Evolutionary conservation across 1,140 invertebrate species (phyloP).

Genomic region (Penaeus japonicus): DNA sequence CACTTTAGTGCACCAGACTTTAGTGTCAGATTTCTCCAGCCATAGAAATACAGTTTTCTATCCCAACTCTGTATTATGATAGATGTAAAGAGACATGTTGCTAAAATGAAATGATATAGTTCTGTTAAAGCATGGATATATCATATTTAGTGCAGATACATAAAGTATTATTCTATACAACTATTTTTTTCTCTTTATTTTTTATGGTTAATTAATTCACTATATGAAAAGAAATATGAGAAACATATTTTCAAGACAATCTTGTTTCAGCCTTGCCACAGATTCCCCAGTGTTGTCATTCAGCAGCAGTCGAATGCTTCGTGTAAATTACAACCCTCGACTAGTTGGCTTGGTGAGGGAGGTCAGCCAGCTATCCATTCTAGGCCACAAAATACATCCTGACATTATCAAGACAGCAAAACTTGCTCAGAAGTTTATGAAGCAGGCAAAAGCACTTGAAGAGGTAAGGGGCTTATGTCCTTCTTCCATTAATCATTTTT

Average conservation of each 20-base stretch:
- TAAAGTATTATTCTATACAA: too few relatives aligned
- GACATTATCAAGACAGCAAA: slow-evolving; percentile 75
- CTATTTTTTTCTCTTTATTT: too few relatives aligned
- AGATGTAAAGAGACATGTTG: too few relatives aligned
- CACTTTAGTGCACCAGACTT: too few relatives aligned
- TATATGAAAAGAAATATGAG: too few relatives aligned
- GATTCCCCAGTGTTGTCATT: slow-evolving; percentile 80
- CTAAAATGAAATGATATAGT: too few relatives aligned
- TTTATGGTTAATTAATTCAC: too few relatives aligned
- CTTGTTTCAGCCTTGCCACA: slow-evolving; percentile 70
- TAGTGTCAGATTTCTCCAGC: too few relatives aligned
- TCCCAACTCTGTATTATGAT: too few relatives aligned
- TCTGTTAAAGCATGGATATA: too few relatives aligned
- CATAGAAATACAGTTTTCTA: too few relatives aligned
- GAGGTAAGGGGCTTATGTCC: slow-evolving; percentile 69
- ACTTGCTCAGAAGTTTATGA: slow-evolving; percentile 78
- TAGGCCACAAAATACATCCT: slow-evolving; percentile 81
- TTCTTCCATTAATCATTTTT: slow-evolving; percentile 64
- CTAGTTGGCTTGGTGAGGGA: slow-evolving; percentile 83
- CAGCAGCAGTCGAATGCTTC: slow-evolving; percentile 78
- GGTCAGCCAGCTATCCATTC: slow-evolving; percentile 79
- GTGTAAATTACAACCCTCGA: slow-evolving; percentile 86
- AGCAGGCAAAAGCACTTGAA: slow-evolving; percentile 83
- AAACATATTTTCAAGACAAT: slow-evolving; percentile 49
- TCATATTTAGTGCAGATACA: too few relatives aligned